Evolutionary conservation across 2,797 vertebrate genomes (phyloP).

Genomic region (Tragelaphus eurycerus): DNA sequence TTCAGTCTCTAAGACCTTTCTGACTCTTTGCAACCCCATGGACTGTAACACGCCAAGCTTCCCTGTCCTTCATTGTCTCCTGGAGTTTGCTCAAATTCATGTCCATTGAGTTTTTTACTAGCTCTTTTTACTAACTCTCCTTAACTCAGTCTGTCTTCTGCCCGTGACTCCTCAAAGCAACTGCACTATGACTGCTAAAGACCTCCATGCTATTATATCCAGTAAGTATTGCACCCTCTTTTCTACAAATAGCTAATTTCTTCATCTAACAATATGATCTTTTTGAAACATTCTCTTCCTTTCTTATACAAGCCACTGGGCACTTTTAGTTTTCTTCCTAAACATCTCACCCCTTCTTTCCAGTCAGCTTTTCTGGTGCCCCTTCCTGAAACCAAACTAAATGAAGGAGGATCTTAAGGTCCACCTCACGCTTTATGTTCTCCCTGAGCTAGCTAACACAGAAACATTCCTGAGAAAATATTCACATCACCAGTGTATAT

Average conservation of each 20-base stretch:
- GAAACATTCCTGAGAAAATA: neutral
- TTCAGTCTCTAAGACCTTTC: neutral
- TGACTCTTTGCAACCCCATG: neutral
- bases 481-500: neutral
- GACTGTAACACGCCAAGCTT: neutral
- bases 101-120: neutral
- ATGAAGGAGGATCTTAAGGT: neutral
- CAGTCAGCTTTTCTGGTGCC: neutral
- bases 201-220: neutral
- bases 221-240: neutral
- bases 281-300: neutral
- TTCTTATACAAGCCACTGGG: neutral
- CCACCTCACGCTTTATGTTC: neutral
- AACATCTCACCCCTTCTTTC: neutral
- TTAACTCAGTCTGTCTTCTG: neutral
- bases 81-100: neutral
- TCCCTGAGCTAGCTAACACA: neutral
- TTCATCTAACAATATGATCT: neutral
- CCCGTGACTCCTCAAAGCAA: fast-evolving
- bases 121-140: neutral
- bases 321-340: neutral
- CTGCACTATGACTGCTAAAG: neutral
- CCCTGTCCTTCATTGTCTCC: neutral
- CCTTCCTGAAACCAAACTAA: neutral
- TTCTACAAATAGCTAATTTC: neutral